Conservation (phyloP, 2,113 vertebrate genomes). For the Pedetes capensis region DNA sequence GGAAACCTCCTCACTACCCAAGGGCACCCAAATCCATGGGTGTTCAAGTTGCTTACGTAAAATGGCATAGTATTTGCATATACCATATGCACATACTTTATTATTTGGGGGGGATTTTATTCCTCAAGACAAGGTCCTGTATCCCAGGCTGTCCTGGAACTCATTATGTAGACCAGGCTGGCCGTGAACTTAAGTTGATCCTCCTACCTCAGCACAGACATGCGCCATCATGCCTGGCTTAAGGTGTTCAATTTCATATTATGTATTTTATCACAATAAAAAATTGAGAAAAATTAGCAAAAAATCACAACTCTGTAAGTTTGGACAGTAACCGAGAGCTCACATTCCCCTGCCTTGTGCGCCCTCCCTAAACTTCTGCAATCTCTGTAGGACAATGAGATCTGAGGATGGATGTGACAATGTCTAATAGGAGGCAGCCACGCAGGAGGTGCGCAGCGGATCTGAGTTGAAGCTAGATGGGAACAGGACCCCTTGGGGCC, state of each 20-base stretch:
- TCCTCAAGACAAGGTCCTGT: no score
- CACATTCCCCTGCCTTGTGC: accelerated
- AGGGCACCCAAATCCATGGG: no score
- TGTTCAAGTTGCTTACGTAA: no score
- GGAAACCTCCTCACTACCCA: background rate
- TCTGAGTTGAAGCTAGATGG: background rate
- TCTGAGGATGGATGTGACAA: background rate
- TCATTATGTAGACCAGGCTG: no score
- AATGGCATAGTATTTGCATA: no score
- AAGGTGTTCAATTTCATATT: background rate
- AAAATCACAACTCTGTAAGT: background rate
- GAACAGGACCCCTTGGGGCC: background rate
- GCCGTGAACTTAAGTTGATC: no score
- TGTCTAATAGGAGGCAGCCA: background rate
- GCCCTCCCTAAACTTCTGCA: background rate
- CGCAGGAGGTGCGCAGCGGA: background rate
- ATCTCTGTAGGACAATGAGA: background rate
- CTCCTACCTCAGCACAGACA: no score
- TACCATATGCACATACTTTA: no score
- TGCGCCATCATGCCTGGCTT: no score
- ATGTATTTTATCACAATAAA: background rate
- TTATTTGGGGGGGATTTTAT: no score
- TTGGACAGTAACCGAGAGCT: background rate
- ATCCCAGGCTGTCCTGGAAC: no score
- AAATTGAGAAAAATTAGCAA: background rate